These are phyloP conservation scores for Gallinago jamesoni DNA, from an alignment of 2,113 vertebrate genomes.

Conservation along the genomic window DNA sequence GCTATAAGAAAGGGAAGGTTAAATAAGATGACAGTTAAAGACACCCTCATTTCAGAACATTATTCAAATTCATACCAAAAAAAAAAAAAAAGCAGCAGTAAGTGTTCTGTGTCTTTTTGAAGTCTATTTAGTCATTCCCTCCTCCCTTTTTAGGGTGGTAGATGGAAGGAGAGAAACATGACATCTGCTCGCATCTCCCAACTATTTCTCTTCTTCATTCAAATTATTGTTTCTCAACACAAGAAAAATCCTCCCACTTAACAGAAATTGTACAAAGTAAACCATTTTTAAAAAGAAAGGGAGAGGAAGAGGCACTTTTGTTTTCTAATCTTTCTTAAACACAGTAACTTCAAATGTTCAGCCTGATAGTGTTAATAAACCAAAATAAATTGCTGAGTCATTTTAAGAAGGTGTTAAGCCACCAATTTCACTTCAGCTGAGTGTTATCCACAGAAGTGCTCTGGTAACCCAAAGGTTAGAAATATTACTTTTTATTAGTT, in stretches of 20 bases:
- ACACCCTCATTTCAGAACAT: background rate
- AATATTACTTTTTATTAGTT: background rate
- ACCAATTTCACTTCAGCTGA: slow-evolving; percentile 18
- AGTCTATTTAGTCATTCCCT: background rate
- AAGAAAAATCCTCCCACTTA: slow-evolving; percentile 4
- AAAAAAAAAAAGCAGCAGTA: background rate
- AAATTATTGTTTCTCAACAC: background rate
- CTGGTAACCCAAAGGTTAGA: background rate
- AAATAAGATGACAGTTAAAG: background rate
- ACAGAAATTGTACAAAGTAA: background rate
- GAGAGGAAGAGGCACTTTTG: background rate
- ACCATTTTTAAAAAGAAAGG: background rate
- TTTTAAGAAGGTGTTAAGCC: slow-evolving; percentile 39
- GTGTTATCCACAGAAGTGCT: background rate
- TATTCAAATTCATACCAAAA: slow-evolving; percentile 39
- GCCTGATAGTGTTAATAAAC: background rate
- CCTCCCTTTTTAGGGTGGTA: background rate
- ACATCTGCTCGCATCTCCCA: slow-evolving; percentile 34
- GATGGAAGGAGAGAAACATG: background rate
- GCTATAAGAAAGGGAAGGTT: slow-evolving; percentile 1
- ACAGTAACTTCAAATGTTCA: background rate
- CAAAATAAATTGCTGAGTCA: slow-evolving; percentile 27
- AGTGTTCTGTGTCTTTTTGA: background rate
- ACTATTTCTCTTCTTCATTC: background rate
- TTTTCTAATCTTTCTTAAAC: background rate